phyloP scores from a whole-genome alignment of 2,797 vertebrate species.

The Bryconaethiops microstoma region DNA sequence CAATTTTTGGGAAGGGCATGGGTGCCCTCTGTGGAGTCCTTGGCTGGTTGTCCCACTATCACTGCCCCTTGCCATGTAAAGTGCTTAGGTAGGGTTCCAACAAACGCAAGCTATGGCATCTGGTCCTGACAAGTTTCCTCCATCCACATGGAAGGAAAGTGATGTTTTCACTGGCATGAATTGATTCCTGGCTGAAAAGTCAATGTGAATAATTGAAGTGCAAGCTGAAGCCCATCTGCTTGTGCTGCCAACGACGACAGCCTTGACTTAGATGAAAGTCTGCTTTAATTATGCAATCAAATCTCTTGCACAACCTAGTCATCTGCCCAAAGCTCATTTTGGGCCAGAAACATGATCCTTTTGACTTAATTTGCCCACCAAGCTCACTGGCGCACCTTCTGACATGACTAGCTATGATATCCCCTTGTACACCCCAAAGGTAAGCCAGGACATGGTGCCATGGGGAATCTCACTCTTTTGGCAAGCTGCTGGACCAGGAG shows the following conservation, averaged over 20 bases:
- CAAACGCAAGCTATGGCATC: slow-evolving; percentile 22
- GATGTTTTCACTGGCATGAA: slow-evolving; percentile 15
- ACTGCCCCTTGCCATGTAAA: slow-evolving; percentile 10
- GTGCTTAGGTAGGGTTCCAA: slow-evolving; percentile 14
- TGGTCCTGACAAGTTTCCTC: slow-evolving; percentile 8
- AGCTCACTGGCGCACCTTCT: not conserved
- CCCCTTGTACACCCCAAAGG: not conserved
- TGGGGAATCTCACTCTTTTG: not conserved
- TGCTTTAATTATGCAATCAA: slow-evolving; percentile 24
- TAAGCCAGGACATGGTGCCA: not conserved
- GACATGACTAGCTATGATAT: not conserved
- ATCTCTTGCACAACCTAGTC: slow-evolving; percentile 10
- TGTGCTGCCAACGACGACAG: not conserved
- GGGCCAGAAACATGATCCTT: not conserved
- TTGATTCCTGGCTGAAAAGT: slow-evolving; percentile 27
- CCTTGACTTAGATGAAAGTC: slow-evolving; percentile 24
- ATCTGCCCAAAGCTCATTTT: not conserved
- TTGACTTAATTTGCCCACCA: not conserved
- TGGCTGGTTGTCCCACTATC: not conserved
- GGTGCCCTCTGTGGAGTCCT: not conserved
- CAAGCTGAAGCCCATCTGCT: slow-evolving; percentile 16
- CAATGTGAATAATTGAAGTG: slow-evolving; percentile 18
- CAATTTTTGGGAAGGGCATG: not conserved
- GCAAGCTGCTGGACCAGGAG: not conserved
- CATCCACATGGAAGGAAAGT: slow-evolving; percentile 10